phyloP scores from a whole-genome alignment of 2,888 invertebrate genomes.

The Chrysolina haemoptera region DNA sequence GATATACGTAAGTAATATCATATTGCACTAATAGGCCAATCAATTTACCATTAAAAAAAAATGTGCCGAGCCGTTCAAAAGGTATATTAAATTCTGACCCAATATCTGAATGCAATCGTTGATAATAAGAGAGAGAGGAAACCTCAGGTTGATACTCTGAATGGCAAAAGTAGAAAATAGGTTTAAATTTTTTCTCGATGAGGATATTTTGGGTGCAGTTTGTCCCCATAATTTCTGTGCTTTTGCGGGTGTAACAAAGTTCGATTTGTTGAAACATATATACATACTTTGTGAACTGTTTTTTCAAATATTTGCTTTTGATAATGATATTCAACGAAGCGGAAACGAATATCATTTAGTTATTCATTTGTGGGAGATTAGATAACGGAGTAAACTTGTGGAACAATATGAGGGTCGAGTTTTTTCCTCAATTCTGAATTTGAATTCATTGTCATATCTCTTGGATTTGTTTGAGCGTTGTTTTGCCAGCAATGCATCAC shows the following conservation, averaged over 20 bases:
- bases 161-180: too few relatives aligned
- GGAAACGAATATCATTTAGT: not conserved
- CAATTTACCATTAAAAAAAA: too few relatives aligned
- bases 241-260: not conserved
- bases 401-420: not conserved
- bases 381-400: not conserved
- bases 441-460: not conserved
- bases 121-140: too few relatives aligned
- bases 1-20: constrained; percentile 82
- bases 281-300: not conserved
- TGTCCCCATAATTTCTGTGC: constrained; percentile 32
- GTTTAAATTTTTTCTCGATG: too few relatives aligned
- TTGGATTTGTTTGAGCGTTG: not conserved
- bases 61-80: too few relatives aligned
- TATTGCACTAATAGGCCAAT: too few relatives aligned
- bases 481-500: too few relatives aligned
- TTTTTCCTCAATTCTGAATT: not conserved
- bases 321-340: not conserved
- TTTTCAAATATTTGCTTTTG: not conserved
- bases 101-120: too few relatives aligned
- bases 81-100: too few relatives aligned
- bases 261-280: not conserved
- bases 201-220: too few relatives aligned
- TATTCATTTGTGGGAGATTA: not conserved
- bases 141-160: too few relatives aligned